A percentile compares a stretch with the other conserved stretches of the same genome.
These are phyloP conservation scores for Tarsius wallacei DNA, from an alignment of 2,797 vertebrate species.

Conservation along the genomic window DNA sequence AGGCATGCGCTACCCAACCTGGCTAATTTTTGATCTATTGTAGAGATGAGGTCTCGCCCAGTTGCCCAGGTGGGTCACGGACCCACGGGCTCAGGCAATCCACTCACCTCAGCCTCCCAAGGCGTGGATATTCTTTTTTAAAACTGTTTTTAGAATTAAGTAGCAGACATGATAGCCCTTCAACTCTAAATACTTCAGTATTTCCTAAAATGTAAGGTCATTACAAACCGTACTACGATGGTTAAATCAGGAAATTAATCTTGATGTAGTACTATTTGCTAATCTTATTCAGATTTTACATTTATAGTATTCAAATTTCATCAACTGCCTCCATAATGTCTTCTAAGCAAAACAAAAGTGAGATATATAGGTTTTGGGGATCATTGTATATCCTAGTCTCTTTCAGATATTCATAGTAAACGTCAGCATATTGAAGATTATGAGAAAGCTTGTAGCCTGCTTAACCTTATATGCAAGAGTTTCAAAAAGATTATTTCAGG, in stretches of 20 bases:
- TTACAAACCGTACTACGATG: not conserved
- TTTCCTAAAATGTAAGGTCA: not conserved
- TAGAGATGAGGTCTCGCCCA: too few relatives aligned
- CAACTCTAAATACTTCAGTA: not conserved
- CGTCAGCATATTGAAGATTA: not conserved
- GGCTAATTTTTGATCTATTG: too few relatives aligned
- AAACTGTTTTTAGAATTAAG: not conserved
- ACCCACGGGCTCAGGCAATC: too few relatives aligned
- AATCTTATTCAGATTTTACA: constrained; percentile 19
- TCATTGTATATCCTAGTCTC: not conserved
- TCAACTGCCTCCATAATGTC: not conserved
- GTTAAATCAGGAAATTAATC: constrained; percentile 2
- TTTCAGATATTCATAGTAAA: not conserved
- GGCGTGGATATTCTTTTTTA: not conserved
- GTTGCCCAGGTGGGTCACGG: too few relatives aligned
- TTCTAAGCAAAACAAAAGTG: not conserved
- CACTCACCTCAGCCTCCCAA: too few relatives aligned
- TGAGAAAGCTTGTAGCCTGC: not conserved
- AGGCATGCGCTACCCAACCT: too few relatives aligned
- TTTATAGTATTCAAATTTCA: not conserved
- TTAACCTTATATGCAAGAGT: not conserved
- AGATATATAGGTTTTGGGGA: not conserved
- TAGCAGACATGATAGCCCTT: not conserved
- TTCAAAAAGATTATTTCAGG: constrained; percentile 30
- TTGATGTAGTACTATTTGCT: not conserved